Conservation (phyloP, 2,797 vertebrate species). For the Melanotaenia trifasciata region DNA sequence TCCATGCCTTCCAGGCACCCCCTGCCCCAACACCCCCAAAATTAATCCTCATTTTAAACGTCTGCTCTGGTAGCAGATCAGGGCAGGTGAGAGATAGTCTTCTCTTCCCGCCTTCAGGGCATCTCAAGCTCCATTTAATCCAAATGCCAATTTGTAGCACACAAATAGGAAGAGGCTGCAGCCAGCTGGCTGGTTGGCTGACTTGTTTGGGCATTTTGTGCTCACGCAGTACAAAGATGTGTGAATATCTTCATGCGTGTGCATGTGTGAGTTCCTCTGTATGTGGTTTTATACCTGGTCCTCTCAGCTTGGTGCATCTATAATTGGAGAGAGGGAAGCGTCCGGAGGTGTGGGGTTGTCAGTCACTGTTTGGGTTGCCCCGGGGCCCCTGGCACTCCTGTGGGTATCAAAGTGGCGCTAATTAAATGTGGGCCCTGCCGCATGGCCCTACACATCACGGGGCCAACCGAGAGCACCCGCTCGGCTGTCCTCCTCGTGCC, state of each 20-base stretch:
- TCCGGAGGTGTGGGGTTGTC: conserved; percentile 95
- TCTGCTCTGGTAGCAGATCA: conserved; percentile 76
- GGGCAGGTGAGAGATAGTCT: conserved; percentile 81
- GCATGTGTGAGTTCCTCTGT: conserved; percentile 26
- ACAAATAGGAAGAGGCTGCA: conserved; percentile 86
- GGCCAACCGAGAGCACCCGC: conserved; percentile 71
- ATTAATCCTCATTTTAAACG: conserved; percentile 89
- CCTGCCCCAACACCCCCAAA: conserved; percentile 26
- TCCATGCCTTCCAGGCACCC: conserved; percentile 15
- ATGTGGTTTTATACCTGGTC: conserved; percentile 66
- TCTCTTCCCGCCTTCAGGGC: conserved; percentile 78
- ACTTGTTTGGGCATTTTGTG: conserved; percentile 80
- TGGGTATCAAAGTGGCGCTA: conserved; percentile 99
- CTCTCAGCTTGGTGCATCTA: conserved; percentile 89
- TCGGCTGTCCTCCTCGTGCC: conserved; percentile 92
- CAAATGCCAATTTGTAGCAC: conserved; percentile 97
- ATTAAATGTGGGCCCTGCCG: conserved; percentile 98
- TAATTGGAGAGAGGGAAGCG: conserved; percentile 99
- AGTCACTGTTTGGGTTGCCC: conserved; percentile 99
- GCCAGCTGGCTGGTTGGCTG: conserved; percentile 79
- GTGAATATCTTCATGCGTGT: conserved; percentile 33
- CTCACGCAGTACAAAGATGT: conserved; percentile 63
- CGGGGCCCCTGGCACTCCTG: conserved; percentile 96
- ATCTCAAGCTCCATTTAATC: conserved; percentile 93
- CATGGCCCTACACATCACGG: conserved; percentile 94